Evolutionary conservation across 1,140 invertebrate genomes (phyloP).

Genomic region (Theocolax elegans): DNA sequence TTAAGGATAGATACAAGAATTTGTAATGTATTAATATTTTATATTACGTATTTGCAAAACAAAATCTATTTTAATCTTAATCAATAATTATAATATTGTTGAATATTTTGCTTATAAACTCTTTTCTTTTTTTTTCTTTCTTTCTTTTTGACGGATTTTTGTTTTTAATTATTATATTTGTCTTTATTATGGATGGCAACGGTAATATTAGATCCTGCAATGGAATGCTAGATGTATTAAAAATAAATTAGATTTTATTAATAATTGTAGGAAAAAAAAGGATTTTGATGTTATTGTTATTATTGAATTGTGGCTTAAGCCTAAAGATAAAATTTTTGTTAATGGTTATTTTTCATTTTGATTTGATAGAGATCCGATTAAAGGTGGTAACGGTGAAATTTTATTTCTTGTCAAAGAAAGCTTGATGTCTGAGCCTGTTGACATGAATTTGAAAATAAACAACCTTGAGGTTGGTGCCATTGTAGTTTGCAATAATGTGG

Average conservation of each 20-base stretch:
- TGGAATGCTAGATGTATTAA: slow-evolving; percentile 33
- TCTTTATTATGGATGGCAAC: too few relatives aligned
- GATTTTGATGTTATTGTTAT: slow-evolving; percentile 45
- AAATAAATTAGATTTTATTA: slow-evolving; percentile 43
- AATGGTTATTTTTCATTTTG: slow-evolving; percentile 38
- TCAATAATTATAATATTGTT: too few relatives aligned
- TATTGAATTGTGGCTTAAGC: slow-evolving; percentile 39
- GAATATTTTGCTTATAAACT: too few relatives aligned
- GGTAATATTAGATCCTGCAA: neutral
- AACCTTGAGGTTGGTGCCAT: slow-evolving; percentile 28
- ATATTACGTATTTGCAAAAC: too few relatives aligned
- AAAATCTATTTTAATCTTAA: too few relatives aligned
- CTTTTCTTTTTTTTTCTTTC: too few relatives aligned
- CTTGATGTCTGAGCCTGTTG: slow-evolving; percentile 30
- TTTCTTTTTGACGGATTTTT: too few relatives aligned
- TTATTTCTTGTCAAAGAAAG: slow-evolving; percentile 26
- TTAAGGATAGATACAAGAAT: too few relatives aligned
- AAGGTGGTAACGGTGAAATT: slow-evolving; percentile 43
- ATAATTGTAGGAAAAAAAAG: slow-evolving; percentile 13
- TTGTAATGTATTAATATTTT: too few relatives aligned
- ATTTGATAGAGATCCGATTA: slow-evolving; percentile 34
- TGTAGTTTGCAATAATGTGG: neutral
- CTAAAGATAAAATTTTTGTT: slow-evolving; percentile 34
- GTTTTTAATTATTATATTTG: too few relatives aligned
- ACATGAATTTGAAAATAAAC: neutral